These are phyloP conservation scores for Heterodera carotae DNA, from an alignment of 1,140 invertebrate species.

Conservation along the genomic window DNA sequence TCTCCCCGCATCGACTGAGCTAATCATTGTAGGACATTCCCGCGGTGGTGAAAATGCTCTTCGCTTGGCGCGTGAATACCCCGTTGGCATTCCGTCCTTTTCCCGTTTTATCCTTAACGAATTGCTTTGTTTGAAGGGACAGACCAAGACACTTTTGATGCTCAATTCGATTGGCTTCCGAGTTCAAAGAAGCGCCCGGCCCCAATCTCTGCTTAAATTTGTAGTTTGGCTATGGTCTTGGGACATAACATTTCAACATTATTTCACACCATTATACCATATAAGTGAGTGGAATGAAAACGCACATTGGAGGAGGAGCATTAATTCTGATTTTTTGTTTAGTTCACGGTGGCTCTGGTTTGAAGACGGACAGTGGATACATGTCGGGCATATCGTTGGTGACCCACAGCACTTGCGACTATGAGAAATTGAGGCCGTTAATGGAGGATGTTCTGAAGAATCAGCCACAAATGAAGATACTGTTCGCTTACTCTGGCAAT, in stretches of 20 bases:
- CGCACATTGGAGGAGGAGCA: neutral
- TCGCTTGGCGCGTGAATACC: conserved; percentile 41
- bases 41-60: conserved; percentile 54
- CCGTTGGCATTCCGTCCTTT: neutral
- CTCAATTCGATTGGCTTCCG: neutral
- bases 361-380: conserved; percentile 20
- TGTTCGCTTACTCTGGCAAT: conserved; percentile 41
- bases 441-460: conserved; percentile 29
- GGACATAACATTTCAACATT: neutral
- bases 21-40: conserved; percentile 54
- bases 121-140: neutral
- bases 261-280: conserved; percentile 2
- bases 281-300: neutral
- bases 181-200: neutral
- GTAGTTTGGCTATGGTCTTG: neutral
- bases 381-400: conserved; percentile 19
- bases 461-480: conserved; percentile 18
- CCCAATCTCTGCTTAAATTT: conserved; percentile 24
- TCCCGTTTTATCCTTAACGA: neutral
- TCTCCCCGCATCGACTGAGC: conserved; percentile 35
- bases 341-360: conserved; percentile 39
- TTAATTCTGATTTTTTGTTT: neutral
- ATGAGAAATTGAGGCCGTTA: conserved; percentile 2
- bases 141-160: neutral
- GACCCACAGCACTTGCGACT: conserved; percentile 40